A percentile compares a stretch with the other conserved stretches of the same genome.
phyloP scores from a whole-genome alignment of 1,140 invertebrate species.

The Sweltsa coloradensis region DNA sequence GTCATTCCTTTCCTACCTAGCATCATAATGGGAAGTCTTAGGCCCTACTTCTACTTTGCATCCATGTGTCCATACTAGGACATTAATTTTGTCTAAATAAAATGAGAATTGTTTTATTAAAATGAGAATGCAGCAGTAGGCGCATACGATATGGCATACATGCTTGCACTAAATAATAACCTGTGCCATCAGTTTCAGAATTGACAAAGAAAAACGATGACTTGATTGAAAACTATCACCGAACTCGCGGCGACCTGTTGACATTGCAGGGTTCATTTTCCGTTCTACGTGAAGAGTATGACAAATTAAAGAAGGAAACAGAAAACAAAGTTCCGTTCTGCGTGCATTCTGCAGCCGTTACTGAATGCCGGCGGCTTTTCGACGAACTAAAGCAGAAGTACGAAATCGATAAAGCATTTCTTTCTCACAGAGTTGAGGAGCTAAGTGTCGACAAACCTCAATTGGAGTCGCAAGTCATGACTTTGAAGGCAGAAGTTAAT shows the following conservation, averaged over 20 bases:
- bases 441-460: conserved; percentile 30
- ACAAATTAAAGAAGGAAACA: conserved; percentile 36
- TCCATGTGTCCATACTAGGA: too few relatives aligned
- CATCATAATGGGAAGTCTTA: too few relatives aligned
- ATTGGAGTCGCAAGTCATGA: conserved; percentile 29
- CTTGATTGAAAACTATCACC: conserved; percentile 38
- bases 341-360: conserved; percentile 39
- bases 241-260: conserved; percentile 38
- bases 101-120: too few relatives aligned
- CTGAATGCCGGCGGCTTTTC: conserved; percentile 47
- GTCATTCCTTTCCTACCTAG: too few relatives aligned
- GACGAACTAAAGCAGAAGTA: conserved; percentile 49
- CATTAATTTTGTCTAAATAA: too few relatives aligned
- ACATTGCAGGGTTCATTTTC: conserved; percentile 39
- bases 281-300: conserved; percentile 33
- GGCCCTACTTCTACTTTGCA: too few relatives aligned
- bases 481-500: conserved; percentile 31
- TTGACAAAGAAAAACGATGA: conserved; percentile 43
- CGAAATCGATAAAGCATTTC: conserved; percentile 37
- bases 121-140: too few relatives aligned
- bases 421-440: conserved; percentile 28
- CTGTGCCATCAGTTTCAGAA: conserved; percentile 35
- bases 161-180: too few relatives aligned
- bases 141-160: too few relatives aligned
- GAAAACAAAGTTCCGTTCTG: conserved; percentile 37